Base-by-base conservation (phyloP, 2,888 invertebrate genomes). In the Bembecia ichneumoniformis region DNA sequence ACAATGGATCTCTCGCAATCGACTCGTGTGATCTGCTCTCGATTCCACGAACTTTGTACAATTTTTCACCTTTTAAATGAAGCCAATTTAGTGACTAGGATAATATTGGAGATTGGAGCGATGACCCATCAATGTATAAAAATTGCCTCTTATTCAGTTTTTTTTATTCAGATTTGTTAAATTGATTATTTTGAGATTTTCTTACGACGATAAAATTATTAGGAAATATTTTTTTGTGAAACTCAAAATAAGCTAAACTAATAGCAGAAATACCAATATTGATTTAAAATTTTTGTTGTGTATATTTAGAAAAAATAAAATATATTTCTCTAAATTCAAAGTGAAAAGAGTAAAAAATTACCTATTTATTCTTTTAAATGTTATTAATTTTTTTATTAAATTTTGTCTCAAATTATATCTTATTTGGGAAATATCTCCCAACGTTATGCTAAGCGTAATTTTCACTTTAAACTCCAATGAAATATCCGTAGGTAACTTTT, bases 1-100 rank as follows among this genome's bases (percentile, higher is more conserved):
- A 83, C 82, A 82, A 83, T 81, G 58, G 81, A 63, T 55, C 70
- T 67, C 73, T 67, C 57, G 77, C 75, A 70, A 78, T 78, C 78
- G 66, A 61, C 56, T 63, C 68, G 65, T 72, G 74, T 63, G 73
- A 81, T 80, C 78, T 75, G 66, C 67, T 59, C 54, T 53, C 53
- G 58, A 71, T 87, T 84, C 80, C 60, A 59, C 57, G 86, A 87
- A 87, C 55, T 62, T 61, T 53, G 51, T 62, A 69, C 72, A 67
- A 74, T 82, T 78, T 79, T 74, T 77, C 71, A 74, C 60, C 53
- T 68, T 70, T 69, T 68, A 75, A 82, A 79, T 71, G 71, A 68
- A 73, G 64, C 70, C 76, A 71, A 74, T 79, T 77, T 72, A 63
- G 65, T 67, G 55, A 55, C 35, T 59, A 57, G 50, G 51, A 47